A percentile compares a stretch with the other conserved stretches of the same genome.
Evolutionary conservation across 2,113 vertebrate genomes (phyloP).

Genomic region (Clarias magur): DNA sequence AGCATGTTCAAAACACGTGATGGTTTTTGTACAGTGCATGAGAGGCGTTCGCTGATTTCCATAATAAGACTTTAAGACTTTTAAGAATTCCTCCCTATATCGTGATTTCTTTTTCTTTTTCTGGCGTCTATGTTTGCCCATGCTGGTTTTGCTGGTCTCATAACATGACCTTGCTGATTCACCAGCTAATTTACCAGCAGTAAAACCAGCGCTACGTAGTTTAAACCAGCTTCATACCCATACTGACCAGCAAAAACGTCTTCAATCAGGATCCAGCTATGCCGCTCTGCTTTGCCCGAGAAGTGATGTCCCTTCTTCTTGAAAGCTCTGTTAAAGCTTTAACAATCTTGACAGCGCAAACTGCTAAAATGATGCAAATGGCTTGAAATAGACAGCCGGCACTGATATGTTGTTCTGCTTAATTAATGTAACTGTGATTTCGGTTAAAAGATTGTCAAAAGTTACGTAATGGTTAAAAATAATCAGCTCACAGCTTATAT

Average conservation of each 20-base stretch:
- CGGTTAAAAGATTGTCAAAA: neutral
- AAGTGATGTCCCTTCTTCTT: neutral
- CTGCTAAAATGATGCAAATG: neutral
- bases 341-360: neutral
- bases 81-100: too few relatives aligned
- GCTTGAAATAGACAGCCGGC: neutral
- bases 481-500: neutral
- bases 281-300: neutral
- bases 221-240: neutral
- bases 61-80: neutral
- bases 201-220: neutral
- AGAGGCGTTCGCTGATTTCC: neutral
- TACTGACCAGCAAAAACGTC: neutral
- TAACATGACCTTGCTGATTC: neutral
- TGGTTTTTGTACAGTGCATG: neutral
- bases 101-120: neutral
- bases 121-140: neutral
- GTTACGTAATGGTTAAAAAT: neutral
- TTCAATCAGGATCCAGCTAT: neutral
- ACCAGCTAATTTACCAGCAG: neutral
- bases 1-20: neutral
- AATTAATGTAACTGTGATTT: neutral
- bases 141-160: neutral
- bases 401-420: neutral
- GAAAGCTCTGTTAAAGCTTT: neutral